A percentile compares a stretch with the other conserved stretches of the same genome.
phyloP scores from a whole-genome alignment of 2,797 vertebrate genomes.

The Bovichtus diacanthus region DNA sequence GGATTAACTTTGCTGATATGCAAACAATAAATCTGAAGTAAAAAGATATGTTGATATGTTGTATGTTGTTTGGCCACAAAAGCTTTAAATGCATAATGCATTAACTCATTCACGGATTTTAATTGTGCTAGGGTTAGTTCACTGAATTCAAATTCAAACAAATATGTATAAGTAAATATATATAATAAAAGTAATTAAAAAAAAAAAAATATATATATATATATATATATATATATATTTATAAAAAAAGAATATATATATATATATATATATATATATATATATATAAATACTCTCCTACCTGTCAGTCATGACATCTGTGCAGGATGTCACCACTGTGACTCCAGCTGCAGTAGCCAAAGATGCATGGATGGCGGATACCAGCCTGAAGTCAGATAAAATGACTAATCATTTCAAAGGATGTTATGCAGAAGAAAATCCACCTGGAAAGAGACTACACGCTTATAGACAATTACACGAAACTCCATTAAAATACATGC shows the following conservation, averaged over 20 bases:
- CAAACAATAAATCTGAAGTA: neutral
- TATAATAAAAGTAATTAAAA: too few relatives aligned
- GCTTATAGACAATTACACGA: neutral
- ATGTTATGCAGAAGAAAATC: neutral
- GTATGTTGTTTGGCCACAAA: neutral
- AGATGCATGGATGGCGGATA: constrained; percentile 88
- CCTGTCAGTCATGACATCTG: constrained; percentile 88
- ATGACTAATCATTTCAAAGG: too few relatives aligned
- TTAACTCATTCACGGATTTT: neutral
- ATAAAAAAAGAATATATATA: too few relatives aligned
- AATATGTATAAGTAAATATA: too few relatives aligned
- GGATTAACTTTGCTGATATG: neutral
- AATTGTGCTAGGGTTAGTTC: too few relatives aligned
- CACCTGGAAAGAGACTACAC: too few relatives aligned
- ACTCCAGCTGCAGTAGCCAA: constrained; percentile 87
- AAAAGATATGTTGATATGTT: neutral
- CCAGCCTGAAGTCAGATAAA: constrained; percentile 76
- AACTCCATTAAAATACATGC: neutral
- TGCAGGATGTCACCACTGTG: constrained; percentile 83
- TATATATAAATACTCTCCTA: too few relatives aligned
- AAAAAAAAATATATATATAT: too few relatives aligned
- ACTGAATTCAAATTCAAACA: neutral
- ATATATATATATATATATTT: too few relatives aligned
- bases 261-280: too few relatives aligned
- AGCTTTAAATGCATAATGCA: neutral